Evolutionary conservation across 2,797 vertebrate genomes (phyloP).

Genomic region (Gouania willdenowi): DNA sequence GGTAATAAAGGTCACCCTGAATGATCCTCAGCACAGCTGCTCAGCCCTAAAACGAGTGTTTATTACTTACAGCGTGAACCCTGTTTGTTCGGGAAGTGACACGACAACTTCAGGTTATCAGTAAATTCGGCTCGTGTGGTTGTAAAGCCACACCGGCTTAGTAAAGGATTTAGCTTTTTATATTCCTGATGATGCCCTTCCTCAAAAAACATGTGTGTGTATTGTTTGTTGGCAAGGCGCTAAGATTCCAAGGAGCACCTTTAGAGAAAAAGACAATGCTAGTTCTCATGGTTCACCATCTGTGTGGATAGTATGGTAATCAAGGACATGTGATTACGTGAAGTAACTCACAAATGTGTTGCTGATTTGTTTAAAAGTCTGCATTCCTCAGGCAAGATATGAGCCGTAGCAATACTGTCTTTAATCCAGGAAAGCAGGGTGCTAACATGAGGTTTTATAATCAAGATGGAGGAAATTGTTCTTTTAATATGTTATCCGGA

Average conservation of each 20-base stretch:
- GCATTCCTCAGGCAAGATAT: conserved; percentile 33
- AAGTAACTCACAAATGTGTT: conserved; percentile 28
- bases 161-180: conserved; percentile 1
- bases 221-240: conserved; percentile 3
- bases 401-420: conserved; percentile 37
- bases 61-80: conserved; percentile 28
- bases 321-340: conserved; percentile 11
- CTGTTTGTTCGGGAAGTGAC: conserved; percentile 22
- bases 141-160: not conserved
- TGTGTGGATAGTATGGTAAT: conserved; percentile 21
- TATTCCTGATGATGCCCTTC: not conserved
- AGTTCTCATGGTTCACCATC: conserved; percentile 4
- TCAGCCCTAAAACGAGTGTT: conserved; percentile 25
- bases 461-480: conserved; percentile 36
- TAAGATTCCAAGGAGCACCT: conserved; percentile 23
- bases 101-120: conserved; percentile 15
- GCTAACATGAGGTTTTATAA: conserved; percentile 34
- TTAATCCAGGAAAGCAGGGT: conserved; percentile 22
- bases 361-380: conserved; percentile 38
- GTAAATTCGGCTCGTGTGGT: conserved; percentile 6
- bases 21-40: conserved; percentile 49
- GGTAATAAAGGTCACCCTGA: conserved; percentile 44
- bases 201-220: conserved; percentile 2
- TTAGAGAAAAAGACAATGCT: conserved; percentile 24
- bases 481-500: conserved; percentile 34